Conservation (phyloP, 1,140 invertebrate genomes). For the Leptopilina clavipes region DNA sequence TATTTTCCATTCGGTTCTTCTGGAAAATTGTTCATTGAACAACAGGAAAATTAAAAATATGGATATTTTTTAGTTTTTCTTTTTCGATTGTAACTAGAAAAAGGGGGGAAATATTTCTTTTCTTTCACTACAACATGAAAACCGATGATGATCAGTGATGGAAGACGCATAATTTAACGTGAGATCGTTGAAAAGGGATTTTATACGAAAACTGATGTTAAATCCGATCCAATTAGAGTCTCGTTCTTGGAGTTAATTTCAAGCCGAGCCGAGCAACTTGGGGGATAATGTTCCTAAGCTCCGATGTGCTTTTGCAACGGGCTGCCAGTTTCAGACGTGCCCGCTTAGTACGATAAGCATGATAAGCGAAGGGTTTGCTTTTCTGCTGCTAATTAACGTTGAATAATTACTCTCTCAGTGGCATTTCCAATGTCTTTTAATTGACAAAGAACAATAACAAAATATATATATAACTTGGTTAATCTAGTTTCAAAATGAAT, state of each 20-base stretch:
- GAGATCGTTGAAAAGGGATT: slow-evolving; percentile 6
- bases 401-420: slow-evolving; percentile 3
- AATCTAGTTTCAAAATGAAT: too few relatives aligned
- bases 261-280: slow-evolving; percentile 19
- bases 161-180: background rate
- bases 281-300: slow-evolving; percentile 31
- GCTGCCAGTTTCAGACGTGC: slow-evolving; percentile 30
- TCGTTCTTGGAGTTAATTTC: slow-evolving; percentile 32
- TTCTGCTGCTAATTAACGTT: slow-evolving; percentile 13
- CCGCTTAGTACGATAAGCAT: slow-evolving; percentile 16
- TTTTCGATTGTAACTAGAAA: background rate
- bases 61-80: too few relatives aligned
- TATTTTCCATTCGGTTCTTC: too few relatives aligned
- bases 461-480: background rate
- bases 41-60: too few relatives aligned
- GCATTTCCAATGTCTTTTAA: background rate
- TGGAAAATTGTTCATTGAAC: too few relatives aligned
- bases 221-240: slow-evolving; percentile 31
- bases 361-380: slow-evolving; percentile 21
- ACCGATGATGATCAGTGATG: background rate
- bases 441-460: background rate
- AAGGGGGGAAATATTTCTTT: background rate
- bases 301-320: slow-evolving; percentile 29
- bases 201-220: slow-evolving; percentile 27
- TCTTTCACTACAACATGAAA: background rate